Percentiles rank a stretch among this genome's conserved stretches.
Evolutionary conservation across 2,113 vertebrate genomes (phyloP).

Genomic region (Pagrus major): DNA sequence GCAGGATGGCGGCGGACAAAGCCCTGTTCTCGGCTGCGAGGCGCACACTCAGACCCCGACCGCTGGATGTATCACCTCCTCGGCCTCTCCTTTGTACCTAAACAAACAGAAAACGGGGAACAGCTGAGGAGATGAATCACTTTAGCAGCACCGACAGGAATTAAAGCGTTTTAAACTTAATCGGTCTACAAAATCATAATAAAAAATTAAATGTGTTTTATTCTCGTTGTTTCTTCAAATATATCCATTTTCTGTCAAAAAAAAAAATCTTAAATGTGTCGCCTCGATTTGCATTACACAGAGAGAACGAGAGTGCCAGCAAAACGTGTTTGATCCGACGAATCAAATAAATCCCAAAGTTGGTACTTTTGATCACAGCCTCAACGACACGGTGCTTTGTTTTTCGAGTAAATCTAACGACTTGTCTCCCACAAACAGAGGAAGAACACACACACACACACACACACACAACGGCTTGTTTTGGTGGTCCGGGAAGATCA

Average conservation of each 20-base stretch:
- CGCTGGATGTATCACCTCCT: constrained; percentile 58
- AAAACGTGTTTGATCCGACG: constrained; percentile 24
- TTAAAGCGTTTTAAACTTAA: constrained; percentile 34
- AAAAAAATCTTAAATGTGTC: neutral
- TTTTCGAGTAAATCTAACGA: constrained; percentile 54
- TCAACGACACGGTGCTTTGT: constrained; percentile 6
- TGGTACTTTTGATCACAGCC: constrained; percentile 49
- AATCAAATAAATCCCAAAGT: constrained; percentile 57
- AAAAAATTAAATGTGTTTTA: neutral
- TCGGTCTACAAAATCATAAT: neutral
- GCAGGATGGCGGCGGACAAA: constrained; percentile 81
- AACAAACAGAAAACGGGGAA: constrained; percentile 60
- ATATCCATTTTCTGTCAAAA: neutral
- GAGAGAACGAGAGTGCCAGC: neutral
- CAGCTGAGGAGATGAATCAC: constrained; percentile 44
- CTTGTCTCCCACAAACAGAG: constrained; percentile 13
- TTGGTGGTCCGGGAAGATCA: constrained; percentile 58
- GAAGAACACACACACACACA: constrained; percentile 9
- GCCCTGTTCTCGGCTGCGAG: constrained; percentile 66
- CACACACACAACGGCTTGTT: constrained; percentile 33
- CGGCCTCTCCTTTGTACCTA: constrained; percentile 64
- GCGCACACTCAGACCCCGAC: constrained; percentile 60
- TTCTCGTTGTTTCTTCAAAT: no score
- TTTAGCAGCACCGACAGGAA: constrained; percentile 12
- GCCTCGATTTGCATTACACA: neutral